Conservation (phyloP, 2,888 invertebrate species). For the Drosophila histrio region DNA sequence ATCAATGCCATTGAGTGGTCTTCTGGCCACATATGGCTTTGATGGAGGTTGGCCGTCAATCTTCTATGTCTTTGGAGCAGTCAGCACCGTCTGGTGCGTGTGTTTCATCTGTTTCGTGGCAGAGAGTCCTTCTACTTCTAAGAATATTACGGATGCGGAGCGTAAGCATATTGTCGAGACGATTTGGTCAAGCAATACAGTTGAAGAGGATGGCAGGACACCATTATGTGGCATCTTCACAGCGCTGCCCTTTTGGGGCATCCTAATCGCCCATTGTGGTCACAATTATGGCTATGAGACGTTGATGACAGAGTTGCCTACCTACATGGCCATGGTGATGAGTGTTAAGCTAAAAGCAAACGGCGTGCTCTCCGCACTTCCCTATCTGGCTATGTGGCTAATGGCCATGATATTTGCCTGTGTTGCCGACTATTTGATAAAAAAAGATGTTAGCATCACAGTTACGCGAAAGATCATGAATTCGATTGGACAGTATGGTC, state of each 20-base stretch:
- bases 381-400: conserved; percentile 12
- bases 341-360: conserved; percentile 88
- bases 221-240: conserved; percentile 91
- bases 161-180: conserved; percentile 10
- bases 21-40: conserved; percentile 90
- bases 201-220: conserved; percentile 86
- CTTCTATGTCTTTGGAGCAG: conserved; percentile 93
- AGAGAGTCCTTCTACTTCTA: conserved; percentile 7
- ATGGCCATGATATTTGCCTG: conserved; percentile 6
- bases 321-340: conserved; percentile 89
- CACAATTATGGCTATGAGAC: conserved; percentile 96
- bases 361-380: conserved; percentile 1
- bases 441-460: background rate
- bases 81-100: conserved; percentile 90
- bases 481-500: conserved; percentile 11
- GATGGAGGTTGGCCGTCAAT: conserved; percentile 93
- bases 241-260: conserved; percentile 84
- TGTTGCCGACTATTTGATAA: background rate
- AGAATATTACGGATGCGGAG: conserved; percentile 5
- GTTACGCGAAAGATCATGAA: conserved; percentile 1
- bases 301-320: conserved; percentile 93
- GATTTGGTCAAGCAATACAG: conserved; percentile 5
- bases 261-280: conserved; percentile 87
- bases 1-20: conserved; percentile 93
- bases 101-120: conserved; percentile 15